Conservation (phyloP, 2,888 invertebrate species). For the Lepidochrysops patricia region DNA sequence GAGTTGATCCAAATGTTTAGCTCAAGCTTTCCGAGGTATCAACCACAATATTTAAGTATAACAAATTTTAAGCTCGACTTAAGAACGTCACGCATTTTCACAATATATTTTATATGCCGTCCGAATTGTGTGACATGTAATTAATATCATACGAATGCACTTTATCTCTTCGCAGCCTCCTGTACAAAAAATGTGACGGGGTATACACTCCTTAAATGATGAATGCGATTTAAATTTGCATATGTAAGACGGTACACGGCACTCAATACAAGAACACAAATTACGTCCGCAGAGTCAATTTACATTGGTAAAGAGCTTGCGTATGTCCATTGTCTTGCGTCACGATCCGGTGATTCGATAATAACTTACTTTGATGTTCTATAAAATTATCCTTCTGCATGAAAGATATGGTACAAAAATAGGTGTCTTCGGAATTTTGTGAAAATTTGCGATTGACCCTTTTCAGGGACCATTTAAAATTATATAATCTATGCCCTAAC, state of each 20-base stretch:
- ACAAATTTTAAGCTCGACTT: no score
- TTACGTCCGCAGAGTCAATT: neutral
- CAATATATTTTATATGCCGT: neutral
- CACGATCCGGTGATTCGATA: no score
- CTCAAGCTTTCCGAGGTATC: no score
- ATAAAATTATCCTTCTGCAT: no score
- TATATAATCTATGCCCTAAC: no score
- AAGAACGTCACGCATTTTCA: neutral
- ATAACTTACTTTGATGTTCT: no score
- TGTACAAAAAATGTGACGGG: neutral
- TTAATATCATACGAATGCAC: neutral
- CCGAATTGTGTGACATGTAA: neutral
- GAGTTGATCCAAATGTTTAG: no score
- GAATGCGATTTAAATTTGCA: neutral
- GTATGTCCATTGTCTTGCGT: neutral
- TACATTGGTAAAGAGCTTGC: neutral
- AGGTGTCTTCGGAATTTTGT: no score
- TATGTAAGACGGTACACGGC: neutral
- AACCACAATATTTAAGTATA: no score
- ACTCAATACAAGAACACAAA: neutral
- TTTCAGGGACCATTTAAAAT: no score
- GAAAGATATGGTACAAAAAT: neutral
- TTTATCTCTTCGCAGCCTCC: neutral
- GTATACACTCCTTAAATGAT: neutral
- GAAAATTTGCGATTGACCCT: no score